A percentile compares a stretch with the other conserved stretches of the same genome.
Evolutionary conservation across 2,797 vertebrate species (phyloP).

Genomic region (Octomys mimax): DNA sequence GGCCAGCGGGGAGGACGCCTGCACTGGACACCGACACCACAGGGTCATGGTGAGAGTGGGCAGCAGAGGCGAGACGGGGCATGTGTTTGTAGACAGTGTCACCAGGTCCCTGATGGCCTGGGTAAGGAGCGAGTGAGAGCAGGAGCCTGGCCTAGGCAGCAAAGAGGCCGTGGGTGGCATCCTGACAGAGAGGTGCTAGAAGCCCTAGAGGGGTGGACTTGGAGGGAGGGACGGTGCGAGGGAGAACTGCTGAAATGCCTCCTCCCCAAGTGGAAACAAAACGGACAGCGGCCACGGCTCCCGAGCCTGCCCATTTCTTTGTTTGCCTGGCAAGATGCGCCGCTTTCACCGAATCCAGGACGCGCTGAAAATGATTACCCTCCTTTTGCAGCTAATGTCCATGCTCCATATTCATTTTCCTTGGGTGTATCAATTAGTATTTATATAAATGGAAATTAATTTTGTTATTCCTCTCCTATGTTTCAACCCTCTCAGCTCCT

Average conservation of each 20-base stretch:
- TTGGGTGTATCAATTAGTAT: conserved; percentile 78
- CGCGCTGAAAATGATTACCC: neutral
- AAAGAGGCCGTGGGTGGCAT: fast-evolving
- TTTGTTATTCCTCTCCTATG: conserved; percentile 74
- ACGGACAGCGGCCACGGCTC: neutral
- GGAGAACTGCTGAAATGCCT: neutral
- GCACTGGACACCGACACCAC: too few relatives aligned
- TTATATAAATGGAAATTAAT: conserved; percentile 80
- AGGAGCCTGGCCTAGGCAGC: neutral
- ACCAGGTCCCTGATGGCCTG: neutral
- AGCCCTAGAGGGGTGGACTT: neutral
- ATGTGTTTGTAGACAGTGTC: neutral
- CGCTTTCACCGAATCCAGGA: neutral
- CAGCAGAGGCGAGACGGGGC: neutral
- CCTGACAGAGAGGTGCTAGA: neutral
- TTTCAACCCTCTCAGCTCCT: conserved; percentile 69
- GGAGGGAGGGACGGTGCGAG: neutral
- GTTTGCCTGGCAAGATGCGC: neutral
- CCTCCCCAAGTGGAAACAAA: neutral
- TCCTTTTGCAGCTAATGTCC: conserved; percentile 54
- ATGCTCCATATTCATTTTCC: conserved; percentile 65
- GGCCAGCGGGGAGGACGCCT: neutral
- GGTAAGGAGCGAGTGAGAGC: neutral
- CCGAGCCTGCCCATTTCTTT: neutral
- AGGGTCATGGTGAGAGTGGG: neutral